Evolutionary conservation across 1,140 invertebrate species (phyloP).

Genomic region (Drosophila subpulchrella): DNA sequence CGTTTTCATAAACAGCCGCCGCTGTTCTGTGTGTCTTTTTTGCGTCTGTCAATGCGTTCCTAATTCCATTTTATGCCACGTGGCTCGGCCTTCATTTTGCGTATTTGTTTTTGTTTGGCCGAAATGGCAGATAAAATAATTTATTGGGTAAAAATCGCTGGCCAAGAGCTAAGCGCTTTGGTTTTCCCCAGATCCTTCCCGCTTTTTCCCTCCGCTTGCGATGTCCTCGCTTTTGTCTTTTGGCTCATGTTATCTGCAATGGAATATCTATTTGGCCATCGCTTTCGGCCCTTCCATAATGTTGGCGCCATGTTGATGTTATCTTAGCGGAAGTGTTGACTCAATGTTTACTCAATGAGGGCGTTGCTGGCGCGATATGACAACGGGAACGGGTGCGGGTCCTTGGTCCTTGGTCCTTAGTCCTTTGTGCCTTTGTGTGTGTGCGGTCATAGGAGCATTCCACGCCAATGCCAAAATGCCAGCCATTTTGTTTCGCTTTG

Average conservation of each 20-base stretch:
- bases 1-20: constrained; percentile 75
- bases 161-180: constrained; percentile 67
- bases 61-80: constrained; percentile 74
- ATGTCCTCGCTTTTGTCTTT: constrained; percentile 35
- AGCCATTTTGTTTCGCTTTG: constrained; percentile 61
- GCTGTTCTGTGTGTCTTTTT: constrained; percentile 30
- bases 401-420: constrained; percentile 8
- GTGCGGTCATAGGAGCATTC: constrained; percentile 29
- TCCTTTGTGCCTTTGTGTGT: constrained; percentile 43
- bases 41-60: constrained; percentile 52
- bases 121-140: constrained; percentile 73
- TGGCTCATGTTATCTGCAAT: constrained; percentile 61
- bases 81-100: constrained; percentile 36
- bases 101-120: constrained; percentile 43
- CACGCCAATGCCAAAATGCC: constrained; percentile 7
- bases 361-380: constrained; percentile 69
- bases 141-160: constrained; percentile 81
- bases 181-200: constrained; percentile 11
- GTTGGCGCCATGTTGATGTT: constrained; percentile 82
- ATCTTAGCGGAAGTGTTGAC: constrained; percentile 79
- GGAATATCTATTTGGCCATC: constrained; percentile 77
- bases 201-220: background rate
- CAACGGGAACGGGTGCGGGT: constrained; percentile 16
- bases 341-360: constrained; percentile 83
- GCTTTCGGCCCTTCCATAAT: constrained; percentile 73